A percentile compares a stretch with the other conserved stretches of the same genome.
Conservation (phyloP, 2,113 vertebrate species). For the Astatotilapia flaviijosephi region DNA sequence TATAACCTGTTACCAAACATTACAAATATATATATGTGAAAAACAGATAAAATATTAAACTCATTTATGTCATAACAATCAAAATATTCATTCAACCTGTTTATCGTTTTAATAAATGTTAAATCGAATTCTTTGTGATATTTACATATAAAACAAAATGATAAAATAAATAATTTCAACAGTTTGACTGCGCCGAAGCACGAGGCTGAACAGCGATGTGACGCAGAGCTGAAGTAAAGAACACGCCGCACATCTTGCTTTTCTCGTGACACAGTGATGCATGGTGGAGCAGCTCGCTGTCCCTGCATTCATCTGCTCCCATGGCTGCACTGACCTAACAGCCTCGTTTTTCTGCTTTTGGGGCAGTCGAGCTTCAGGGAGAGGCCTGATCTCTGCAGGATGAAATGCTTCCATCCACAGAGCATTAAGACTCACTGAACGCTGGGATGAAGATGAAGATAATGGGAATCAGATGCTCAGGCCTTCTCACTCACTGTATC, state of each 20-base stretch:
- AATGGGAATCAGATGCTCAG: neutral
- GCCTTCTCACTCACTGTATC: neutral
- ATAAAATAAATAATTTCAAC: neutral
- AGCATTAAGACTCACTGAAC: neutral
- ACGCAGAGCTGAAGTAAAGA: neutral
- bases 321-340: neutral
- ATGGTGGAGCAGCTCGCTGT: neutral
- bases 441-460: neutral
- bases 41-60: neutral
- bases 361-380: neutral
- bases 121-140: fast-evolving
- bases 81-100: neutral
- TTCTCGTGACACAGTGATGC: neutral
- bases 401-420: neutral
- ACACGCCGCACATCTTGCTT: neutral
- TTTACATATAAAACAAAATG: neutral
- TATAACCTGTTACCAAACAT: neutral
- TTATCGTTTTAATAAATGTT: neutral
- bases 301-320: neutral
- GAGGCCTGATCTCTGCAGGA: neutral
- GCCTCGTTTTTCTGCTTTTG: neutral
- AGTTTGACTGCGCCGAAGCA: neutral
- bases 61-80: fast-evolving
- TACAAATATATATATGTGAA: neutral
- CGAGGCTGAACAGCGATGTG: neutral